Conservation (phyloP, 2,797 vertebrate genomes). For the Euthynnus affinis region DNA sequence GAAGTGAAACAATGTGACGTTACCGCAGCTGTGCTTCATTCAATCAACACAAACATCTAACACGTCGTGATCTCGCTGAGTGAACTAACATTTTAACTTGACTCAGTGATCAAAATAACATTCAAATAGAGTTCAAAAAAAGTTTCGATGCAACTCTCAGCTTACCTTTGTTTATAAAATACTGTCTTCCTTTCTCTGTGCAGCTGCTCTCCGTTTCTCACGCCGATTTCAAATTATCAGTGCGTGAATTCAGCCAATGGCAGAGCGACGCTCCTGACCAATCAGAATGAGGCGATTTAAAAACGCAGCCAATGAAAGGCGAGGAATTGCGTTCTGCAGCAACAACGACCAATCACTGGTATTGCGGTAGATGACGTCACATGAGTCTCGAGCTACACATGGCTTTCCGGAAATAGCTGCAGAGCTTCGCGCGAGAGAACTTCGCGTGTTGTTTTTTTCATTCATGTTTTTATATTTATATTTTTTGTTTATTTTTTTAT, state of each 20-base stretch:
- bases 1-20: not conserved
- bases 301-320: conserved; percentile 62
- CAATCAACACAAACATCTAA: not conserved
- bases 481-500: too few species aligned
- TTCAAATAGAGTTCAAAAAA: not conserved
- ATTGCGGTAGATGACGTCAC: not conserved
- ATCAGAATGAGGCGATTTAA: conserved; percentile 81
- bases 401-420: conserved; percentile 14
- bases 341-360: conserved; percentile 43
- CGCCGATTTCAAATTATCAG: conserved; percentile 72
- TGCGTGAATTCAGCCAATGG: conserved; percentile 67
- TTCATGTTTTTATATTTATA: too few species aligned
- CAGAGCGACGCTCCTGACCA: conserved; percentile 55
- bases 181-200: not conserved
- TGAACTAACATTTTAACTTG: too few species aligned
- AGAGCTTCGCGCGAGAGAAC: too few species aligned
- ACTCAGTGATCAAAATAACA: accelerated
- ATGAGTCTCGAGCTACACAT: not conserved
- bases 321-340: accelerated
- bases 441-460: too few species aligned
- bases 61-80: not conserved
- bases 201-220: not conserved
- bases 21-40: not conserved
- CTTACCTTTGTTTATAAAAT: conserved; percentile 25
- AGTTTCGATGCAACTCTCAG: not conserved